These are phyloP conservation scores for Drepana arcuata DNA, from an alignment of 1,140 invertebrate genomes.

Conservation along the genomic window DNA sequence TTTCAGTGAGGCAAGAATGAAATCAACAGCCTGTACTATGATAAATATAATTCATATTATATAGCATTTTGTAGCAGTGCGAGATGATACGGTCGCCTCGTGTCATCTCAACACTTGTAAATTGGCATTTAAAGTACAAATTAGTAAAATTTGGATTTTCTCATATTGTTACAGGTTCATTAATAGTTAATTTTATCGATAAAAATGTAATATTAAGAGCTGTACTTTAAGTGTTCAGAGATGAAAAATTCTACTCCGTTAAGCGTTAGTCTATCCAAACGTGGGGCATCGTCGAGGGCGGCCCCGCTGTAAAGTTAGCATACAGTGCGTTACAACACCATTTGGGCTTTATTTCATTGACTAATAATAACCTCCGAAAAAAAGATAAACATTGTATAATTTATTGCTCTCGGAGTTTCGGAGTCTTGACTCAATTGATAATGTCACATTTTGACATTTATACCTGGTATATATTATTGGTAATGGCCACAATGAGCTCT, in stretches of 20 bases:
- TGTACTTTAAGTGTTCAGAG: conserved; percentile 72
- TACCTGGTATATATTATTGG: no score
- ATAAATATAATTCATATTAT: conserved; percentile 18
- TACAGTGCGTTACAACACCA: no score
- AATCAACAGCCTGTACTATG: not conserved
- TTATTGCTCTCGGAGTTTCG: no score
- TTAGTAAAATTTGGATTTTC: conserved; percentile 71
- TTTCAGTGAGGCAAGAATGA: no score
- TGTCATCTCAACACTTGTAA: conserved; percentile 66
- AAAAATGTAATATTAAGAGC: conserved; percentile 67
- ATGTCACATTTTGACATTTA: no score
- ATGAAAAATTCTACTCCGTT: conserved; percentile 54
- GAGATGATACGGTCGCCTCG: conserved; percentile 59
- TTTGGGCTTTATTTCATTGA: no score
- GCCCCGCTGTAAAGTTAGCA: no score
- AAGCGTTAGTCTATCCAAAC: conserved; percentile 58
- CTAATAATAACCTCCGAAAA: no score
- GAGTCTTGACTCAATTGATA: no score
- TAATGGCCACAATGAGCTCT: no score
- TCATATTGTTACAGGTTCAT: conserved; percentile 72
- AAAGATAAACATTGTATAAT: no score
- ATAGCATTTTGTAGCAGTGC: conserved; percentile 55
- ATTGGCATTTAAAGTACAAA: conserved; percentile 73
- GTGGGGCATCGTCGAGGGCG: conserved; percentile 33
- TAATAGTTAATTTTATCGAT: conserved; percentile 66